Percentiles rank a stretch among this genome's conserved stretches.
phyloP scores from a whole-genome alignment of 2,797 vertebrate genomes.

The Tachyglossus aculeatus region DNA sequence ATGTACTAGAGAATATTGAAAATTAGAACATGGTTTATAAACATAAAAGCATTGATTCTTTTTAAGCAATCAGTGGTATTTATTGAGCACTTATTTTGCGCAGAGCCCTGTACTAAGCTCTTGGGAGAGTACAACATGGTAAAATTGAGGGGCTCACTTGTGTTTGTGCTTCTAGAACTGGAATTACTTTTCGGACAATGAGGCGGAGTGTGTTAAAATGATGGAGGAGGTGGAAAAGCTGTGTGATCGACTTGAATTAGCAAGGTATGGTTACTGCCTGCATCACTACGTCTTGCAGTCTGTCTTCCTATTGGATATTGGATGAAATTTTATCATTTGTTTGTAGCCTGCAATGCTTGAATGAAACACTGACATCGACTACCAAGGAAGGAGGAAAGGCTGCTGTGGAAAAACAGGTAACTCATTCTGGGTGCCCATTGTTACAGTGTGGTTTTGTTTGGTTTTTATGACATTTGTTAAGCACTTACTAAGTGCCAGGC shows the following conservation, averaged over 20 bases:
- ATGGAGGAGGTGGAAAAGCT: slow-evolving; percentile 99
- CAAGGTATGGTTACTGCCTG: slow-evolving; percentile 78
- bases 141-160: slow-evolving; percentile 49
- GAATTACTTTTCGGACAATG: slow-evolving; percentile 94
- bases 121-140: no score
- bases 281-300: slow-evolving; percentile 37
- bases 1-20: no score
- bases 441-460: not conserved
- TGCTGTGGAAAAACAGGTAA: slow-evolving; percentile 93
- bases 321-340: slow-evolving; percentile 60
- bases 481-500: no score
- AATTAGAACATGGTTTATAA: no score
- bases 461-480: no score
- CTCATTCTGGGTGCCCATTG: slow-evolving; percentile 27
- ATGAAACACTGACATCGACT: slow-evolving; percentile 86
- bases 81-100: no score
- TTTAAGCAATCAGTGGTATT: no score
- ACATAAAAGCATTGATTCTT: no score
- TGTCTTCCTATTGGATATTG: slow-evolving; percentile 15
- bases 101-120: no score
- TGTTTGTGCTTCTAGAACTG: slow-evolving; percentile 85
- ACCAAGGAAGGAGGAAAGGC: slow-evolving; percentile 89
- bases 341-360: slow-evolving; percentile 91
- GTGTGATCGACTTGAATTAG: slow-evolving; percentile 92
- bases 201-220: slow-evolving; percentile 93